A percentile compares a stretch with the other conserved stretches of the same genome.
These are phyloP conservation scores for Harlomillsia oculata DNA, from an alignment of 1,140 invertebrate species.

Conservation along the genomic window DNA sequence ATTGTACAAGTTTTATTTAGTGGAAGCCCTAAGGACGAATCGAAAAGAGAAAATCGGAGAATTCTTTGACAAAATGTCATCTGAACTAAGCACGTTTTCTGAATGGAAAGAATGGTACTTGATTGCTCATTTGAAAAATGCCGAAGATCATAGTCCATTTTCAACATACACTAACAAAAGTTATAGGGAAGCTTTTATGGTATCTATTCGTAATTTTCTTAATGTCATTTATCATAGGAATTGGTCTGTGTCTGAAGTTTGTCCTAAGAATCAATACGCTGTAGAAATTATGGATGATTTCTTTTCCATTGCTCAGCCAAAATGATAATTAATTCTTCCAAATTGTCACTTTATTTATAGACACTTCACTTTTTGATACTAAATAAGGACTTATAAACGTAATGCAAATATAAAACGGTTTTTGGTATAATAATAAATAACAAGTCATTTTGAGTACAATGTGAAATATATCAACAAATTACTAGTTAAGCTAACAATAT, in stretches of 20 bases:
- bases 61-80: constrained; percentile 35
- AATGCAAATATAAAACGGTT: too few species aligned
- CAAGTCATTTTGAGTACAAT: too few species aligned
- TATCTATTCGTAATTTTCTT: constrained; percentile 33
- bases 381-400: too few species aligned
- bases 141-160: constrained; percentile 23
- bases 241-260: constrained; percentile 33
- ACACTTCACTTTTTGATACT: too few species aligned
- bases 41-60: constrained; percentile 32
- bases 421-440: too few species aligned
- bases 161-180: constrained; percentile 29
- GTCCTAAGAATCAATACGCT: constrained; percentile 35
- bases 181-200: constrained; percentile 34
- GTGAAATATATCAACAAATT: too few species aligned
- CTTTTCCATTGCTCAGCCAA: constrained; percentile 35
- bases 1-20: constrained; percentile 34
- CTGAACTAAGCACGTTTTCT: constrained; percentile 25
- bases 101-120: constrained; percentile 36
- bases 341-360: background rate
- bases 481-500: too few species aligned
- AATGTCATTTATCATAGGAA: constrained; percentile 36
- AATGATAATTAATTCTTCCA: constrained; percentile 10
- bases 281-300: constrained; percentile 36
- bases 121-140: constrained; percentile 27
- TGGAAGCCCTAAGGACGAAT: constrained; percentile 29